Conservation (phyloP, 2,113 vertebrate genomes). For the Istiophorus platypterus region DNA sequence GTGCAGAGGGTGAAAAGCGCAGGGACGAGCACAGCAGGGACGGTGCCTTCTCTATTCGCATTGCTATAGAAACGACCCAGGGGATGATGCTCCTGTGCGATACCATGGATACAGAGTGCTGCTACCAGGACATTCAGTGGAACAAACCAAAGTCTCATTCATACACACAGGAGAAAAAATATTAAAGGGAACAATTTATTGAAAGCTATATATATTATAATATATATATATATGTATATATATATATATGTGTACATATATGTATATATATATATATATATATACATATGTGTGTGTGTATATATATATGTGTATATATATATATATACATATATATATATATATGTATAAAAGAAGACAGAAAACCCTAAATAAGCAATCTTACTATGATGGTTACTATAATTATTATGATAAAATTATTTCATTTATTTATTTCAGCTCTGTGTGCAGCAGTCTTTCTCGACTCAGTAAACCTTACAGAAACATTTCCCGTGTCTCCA, state of each 20-base stretch:
- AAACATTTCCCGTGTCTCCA: conserved; percentile 76
- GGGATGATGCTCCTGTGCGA: conserved; percentile 81
- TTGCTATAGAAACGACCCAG: conserved; percentile 83
- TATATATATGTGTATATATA: no score
- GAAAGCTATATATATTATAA: conserved; percentile 82
- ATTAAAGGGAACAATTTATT: conserved; percentile 86
- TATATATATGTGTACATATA: no score
- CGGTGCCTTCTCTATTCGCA: conserved; percentile 78
- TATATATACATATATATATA: no score
- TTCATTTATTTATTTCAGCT: conserved; percentile 89
- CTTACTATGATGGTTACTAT: conserved; percentile 87
- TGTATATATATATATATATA: no score
- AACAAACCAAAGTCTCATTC: conserved; percentile 85
- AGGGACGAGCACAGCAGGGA: conserved; percentile 54
- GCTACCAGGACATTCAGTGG: conserved; percentile 85
- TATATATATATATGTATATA: no score
- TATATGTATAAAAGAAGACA: conserved; percentile 85
- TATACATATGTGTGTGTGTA: no score
- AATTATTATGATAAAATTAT: conserved; percentile 88
- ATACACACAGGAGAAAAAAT: conserved; percentile 78
- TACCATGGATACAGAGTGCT: conserved; percentile 85
- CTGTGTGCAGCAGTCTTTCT: conserved; percentile 85
- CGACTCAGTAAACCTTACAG: conserved; percentile 86
- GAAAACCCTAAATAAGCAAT: conserved; percentile 85
- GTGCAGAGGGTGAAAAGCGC: conserved; percentile 61